Conservation (phyloP, 2,113 vertebrate genomes). For the Erinaceus europaeus region DNA sequence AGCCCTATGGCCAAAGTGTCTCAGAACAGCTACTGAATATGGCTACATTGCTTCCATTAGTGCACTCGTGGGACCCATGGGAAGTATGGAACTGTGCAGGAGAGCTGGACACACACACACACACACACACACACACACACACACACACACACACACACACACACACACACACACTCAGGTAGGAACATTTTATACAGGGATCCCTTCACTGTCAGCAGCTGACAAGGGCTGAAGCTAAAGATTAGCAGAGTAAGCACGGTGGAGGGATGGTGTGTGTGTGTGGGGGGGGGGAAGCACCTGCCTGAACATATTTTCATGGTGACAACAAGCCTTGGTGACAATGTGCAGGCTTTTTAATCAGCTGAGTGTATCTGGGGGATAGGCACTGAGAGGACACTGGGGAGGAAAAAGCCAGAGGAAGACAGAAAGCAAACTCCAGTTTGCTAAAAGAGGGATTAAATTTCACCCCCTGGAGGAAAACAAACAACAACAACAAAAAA, state of each 20-base stretch:
- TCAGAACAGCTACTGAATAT: constrained; percentile 55
- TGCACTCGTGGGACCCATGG: neutral
- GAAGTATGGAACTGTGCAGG: neutral
- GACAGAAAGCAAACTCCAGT: constrained; percentile 60
- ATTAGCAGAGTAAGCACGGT: constrained; percentile 62
- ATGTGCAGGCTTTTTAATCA: constrained; percentile 55
- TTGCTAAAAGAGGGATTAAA: constrained; percentile 79
- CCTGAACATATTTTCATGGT: constrained; percentile 42
- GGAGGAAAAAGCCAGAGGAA: constrained; percentile 44
- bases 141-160: neutral
- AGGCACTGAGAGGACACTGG: constrained; percentile 25
- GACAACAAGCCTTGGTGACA: constrained; percentile 64
- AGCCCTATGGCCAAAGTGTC: neutral
- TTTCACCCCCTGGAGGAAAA: constrained; percentile 75
- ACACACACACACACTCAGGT: neutral
- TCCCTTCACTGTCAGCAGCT: constrained; percentile 73
- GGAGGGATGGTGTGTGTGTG: neutral
- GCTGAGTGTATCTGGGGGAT: constrained; percentile 47
- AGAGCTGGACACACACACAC: neutral
- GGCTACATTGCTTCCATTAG: neutral
- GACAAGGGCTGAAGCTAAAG: constrained; percentile 63
- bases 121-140: neutral
- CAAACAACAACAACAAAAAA: too few relatives aligned
- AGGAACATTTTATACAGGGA: constrained; percentile 57
- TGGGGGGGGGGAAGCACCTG: constrained; percentile 3